Base-by-base conservation (phyloP, 2,797 vertebrate genomes). In the Micromesistius poutassou region DNA sequence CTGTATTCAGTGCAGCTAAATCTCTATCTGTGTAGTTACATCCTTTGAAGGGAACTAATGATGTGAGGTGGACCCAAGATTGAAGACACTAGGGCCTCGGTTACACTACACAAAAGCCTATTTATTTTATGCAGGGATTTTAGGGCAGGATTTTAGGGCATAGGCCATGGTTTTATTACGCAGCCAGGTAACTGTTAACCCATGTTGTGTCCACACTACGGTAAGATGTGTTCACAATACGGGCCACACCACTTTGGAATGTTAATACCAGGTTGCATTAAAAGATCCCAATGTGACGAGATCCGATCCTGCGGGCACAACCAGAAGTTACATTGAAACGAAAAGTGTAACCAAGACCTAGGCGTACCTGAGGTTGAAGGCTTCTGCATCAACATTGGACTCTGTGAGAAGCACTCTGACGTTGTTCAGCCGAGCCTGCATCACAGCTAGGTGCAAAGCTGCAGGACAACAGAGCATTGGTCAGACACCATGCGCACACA, bases 401-500 rank as follows among this genome's bases (percentile, higher is more conserved):
- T 99, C 98, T 0, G 97, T 99, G 90, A 99, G 96, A 73, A 99
- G 96, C 80, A 93, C 91, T 71, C 98, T 93, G 87, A 99, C 97
- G 71, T 98, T 99, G 89, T 96, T 98, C 84, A 99, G 95, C 33
- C 98, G 97, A 16, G 95, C 96, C 0, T 99, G 98, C 97, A 98
- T 98, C 88, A 99, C 97, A 10, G 98, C 98, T 62, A 99, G 94
- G 79, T 99, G 98, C 79, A 99, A 95, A 85, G 97, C 98, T 99
- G 87, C 25, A 28, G 62, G n/a, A 28, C n/a, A 68, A 68, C 62
- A 68, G 9, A 28, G n/a, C 10, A 7, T 6, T 62, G 22, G 55
- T 25, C 10, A 62, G n/a, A 25, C n/a, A 9, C 22, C 22, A 62
- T 50, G 46, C 22, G 8, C 50, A 25, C 55, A 62, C 55, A 62